phyloP scores from a whole-genome alignment of 2,113 vertebrate genomes.

The Nettapus auritus region DNA sequence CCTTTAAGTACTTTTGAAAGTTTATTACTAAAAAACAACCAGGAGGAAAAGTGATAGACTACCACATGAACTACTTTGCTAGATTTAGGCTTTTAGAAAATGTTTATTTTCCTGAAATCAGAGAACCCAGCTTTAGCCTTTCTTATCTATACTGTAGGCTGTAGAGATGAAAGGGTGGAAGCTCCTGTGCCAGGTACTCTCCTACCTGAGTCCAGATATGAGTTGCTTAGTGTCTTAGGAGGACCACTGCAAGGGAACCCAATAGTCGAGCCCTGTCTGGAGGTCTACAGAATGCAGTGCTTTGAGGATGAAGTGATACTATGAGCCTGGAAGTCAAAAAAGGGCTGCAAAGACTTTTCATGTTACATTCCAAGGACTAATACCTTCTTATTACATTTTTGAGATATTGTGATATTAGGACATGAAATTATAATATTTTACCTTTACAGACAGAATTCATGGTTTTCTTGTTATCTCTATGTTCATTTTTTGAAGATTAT shows the following conservation, averaged over 20 bases:
- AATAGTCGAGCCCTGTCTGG: neutral
- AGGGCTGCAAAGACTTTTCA: neutral
- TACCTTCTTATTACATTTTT: neutral
- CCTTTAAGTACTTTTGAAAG: neutral
- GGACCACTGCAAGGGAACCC: neutral
- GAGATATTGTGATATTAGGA: neutral
- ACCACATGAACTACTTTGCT: neutral
- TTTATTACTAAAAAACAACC: neutral
- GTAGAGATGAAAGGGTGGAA: accelerated
- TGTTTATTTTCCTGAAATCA: neutral
- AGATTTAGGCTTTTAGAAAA: neutral
- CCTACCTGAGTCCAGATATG: neutral
- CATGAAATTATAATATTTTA: neutral
- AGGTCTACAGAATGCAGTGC: neutral
- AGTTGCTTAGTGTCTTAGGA: neutral
- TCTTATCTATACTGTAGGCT: neutral
- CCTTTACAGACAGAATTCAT: neutral
- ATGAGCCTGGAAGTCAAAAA: neutral
- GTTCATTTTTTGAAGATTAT: neutral
- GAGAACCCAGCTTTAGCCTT: neutral
- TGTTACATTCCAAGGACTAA: neutral
- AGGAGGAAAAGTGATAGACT: neutral
- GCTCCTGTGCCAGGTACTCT: accelerated
- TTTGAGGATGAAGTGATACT: neutral
- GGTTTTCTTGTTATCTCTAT: neutral